Evolutionary conservation across 2,888 invertebrate genomes (phyloP), one percentile per base, ranked within the genome.

Genomic region (Leucoptera coffeella): DNA sequence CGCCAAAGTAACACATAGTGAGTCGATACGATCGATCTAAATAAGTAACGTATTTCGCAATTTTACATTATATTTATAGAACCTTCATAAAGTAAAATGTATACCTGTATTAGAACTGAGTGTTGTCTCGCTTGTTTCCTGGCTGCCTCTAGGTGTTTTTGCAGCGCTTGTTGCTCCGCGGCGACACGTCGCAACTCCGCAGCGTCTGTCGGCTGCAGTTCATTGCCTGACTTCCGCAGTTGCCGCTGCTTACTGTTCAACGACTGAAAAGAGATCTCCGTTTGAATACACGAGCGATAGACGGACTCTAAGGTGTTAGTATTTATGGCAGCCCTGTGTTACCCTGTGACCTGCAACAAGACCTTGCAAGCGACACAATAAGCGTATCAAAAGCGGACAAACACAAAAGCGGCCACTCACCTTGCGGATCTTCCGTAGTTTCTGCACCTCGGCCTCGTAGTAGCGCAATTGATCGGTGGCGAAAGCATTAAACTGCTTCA

Each of bases 191-290:
- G 80, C 37, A 90, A 58, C 48, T 89, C 89, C 2, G 77, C 72
- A 1, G 84, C 82, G 52, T 93, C 93, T 32, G 74, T 75, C 31
- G 87, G 86, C 32, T 78, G 69, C 38, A 93, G 57, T 48, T 89
- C 88, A 48, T 83, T 83, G 11, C 89, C 88, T 23, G 85, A 82
- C 62, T 93, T 94, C 38, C 82, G 77, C 35, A 87, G 67, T 45
- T 85, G 85, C 26, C 91, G 75, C 57, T 90, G 89, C 53, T 89
- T 89, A 47, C 91, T 90, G 53, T 88, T 90, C 48, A 93, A 75
- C 37, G 90, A 86, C 82, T 85, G 69, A 30, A 73, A 73, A 42
- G 45, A 45, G 38, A 33, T 29, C 26, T 33, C 32, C 30, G 30
- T 33, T 42, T 39, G 36, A 40, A 31, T 35, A 30, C 31, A 27